A percentile compares a stretch with the other conserved stretches of the same genome.
These are phyloP conservation scores for Mellilla xanthometata DNA, from an alignment of 2,888 invertebrate species.

Conservation along the genomic window DNA sequence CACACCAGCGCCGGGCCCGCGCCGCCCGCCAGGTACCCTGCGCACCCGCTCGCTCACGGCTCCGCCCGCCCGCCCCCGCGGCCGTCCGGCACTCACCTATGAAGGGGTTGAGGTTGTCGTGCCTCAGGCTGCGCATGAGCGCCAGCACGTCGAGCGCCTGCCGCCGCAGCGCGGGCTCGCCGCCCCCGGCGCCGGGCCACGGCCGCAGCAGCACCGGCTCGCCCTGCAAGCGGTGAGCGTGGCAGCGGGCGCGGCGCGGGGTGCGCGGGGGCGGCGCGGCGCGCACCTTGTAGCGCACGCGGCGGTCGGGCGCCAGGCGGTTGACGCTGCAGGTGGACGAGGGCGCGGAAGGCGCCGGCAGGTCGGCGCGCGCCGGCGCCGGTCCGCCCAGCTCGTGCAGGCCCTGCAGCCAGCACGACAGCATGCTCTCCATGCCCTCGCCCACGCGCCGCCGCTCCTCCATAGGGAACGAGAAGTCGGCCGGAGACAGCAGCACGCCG, in stretches of 20 bases:
- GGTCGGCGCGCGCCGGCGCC: conserved; percentile 92
- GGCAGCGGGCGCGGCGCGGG: background rate
- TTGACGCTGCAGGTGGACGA: conserved; percentile 76
- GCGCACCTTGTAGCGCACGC: conserved; percentile 91
- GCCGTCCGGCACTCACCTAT: conserved; percentile 87
- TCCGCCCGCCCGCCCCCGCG: background rate
- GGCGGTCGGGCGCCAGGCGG: conserved; percentile 82
- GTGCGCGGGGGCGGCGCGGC: too few relatives aligned
- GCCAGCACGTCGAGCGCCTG: conserved; percentile 91
- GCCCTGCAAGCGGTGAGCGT: conserved; percentile 81
- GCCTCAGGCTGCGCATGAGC: conserved; percentile 91
- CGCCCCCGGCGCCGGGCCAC: conserved; percentile 26
- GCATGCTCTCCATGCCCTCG: conserved; percentile 93
- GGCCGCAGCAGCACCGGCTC: conserved; percentile 95
- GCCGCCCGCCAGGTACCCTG: conserved; percentile 83
- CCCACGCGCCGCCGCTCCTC: conserved; percentile 62
- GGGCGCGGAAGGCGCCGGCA: conserved; percentile 81
- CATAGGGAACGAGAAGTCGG: conserved; percentile 52
- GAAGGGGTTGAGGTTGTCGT: conserved; percentile 95
- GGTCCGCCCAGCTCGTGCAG: conserved; percentile 92
- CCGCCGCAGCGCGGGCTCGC: conserved; percentile 87
- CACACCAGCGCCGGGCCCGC: conserved; percentile 90
- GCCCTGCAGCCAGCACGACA: conserved; percentile 93
- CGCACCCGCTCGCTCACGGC: background rate
- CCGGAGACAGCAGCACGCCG: conserved; percentile 37